Conservation (phyloP, 2,113 vertebrate species). For the Perca fluviatilis region DNA sequence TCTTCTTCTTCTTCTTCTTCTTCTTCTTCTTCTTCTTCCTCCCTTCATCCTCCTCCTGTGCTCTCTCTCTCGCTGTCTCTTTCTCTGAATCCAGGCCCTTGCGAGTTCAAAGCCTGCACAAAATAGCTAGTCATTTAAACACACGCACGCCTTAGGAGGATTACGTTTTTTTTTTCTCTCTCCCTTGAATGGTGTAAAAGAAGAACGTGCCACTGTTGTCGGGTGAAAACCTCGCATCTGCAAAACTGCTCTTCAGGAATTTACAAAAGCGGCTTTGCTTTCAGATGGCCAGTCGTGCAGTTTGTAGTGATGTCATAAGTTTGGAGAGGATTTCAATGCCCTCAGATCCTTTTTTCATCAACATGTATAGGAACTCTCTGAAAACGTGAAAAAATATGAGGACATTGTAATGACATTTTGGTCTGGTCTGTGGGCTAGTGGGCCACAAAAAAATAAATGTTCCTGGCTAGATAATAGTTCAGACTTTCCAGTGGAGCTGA, state of each 20-base stretch:
- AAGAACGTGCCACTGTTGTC: constrained; percentile 13
- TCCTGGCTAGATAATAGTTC: constrained; percentile 18
- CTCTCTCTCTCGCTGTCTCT: constrained; percentile 10
- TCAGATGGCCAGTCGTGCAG: background rate
- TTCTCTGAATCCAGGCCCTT: constrained; percentile 42
- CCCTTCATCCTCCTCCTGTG: constrained; percentile 9
- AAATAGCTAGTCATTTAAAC: constrained; percentile 51
- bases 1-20: background rate
- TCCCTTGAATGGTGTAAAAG: constrained; percentile 33
- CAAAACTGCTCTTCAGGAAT: constrained; percentile 71
- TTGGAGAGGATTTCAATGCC: background rate
- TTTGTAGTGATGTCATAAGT: constrained; percentile 15
- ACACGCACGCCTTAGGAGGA: constrained; percentile 51
- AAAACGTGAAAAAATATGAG: background rate
- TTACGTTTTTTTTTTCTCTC: constrained; percentile 2
- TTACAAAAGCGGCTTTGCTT: constrained; percentile 59
- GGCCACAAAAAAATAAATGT: background rate
- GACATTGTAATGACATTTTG: background rate
- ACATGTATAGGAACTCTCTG: background rate
- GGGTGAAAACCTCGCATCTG: constrained; percentile 34
- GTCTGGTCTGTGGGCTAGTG: background rate
- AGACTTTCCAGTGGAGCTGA: constrained; percentile 48
- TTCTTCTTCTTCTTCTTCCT: background rate
- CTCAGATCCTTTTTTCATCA: background rate
- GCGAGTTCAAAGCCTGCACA: constrained; percentile 50